Evolutionary conservation across 1,140 invertebrate species (phyloP).

Genomic region (Coenobita brevimanus): DNA sequence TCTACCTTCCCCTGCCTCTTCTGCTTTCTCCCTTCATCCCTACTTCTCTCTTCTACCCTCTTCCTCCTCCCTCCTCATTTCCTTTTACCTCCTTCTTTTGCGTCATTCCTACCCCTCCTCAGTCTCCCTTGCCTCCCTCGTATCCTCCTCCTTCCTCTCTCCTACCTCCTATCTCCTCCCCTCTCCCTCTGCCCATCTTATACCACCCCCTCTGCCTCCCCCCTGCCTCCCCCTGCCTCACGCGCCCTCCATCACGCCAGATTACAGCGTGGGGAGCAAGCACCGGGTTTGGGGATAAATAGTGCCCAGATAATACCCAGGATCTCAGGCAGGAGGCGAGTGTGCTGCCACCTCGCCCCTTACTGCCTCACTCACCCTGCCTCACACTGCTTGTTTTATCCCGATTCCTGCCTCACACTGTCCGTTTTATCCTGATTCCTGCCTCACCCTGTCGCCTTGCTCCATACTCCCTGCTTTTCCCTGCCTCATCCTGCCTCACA

Average conservation of each 20-base stretch:
- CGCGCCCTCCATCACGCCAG: background rate
- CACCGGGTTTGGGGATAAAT: slow-evolving; percentile 14
- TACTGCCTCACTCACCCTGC: background rate
- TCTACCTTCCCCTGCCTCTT: background rate
- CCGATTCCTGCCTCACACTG: too few species aligned
- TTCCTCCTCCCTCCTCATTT: background rate
- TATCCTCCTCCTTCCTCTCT: background rate
- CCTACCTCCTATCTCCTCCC: background rate
- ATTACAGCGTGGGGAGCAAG: slow-evolving; percentile 16
- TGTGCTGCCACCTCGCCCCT: background rate
- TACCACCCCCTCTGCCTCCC: background rate
- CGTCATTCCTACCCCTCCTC: too few species aligned
- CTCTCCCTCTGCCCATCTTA: background rate
- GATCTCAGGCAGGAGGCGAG: slow-evolving; percentile 1
- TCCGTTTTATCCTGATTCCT: too few species aligned
- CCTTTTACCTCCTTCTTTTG: background rate
- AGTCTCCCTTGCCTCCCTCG: background rate
- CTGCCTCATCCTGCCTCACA: too few species aligned
- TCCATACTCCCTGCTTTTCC: background rate
- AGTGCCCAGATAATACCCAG: slow-evolving; percentile 20
- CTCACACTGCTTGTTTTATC: background rate
- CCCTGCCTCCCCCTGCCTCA: background rate
- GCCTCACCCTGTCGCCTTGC: background rate
- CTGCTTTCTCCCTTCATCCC: background rate
- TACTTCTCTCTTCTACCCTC: background rate